Percentiles rank a stretch among this genome's conserved stretches.
Conservation (phyloP, 2,113 vertebrate species). For the Hypomesus transpacificus region DNA sequence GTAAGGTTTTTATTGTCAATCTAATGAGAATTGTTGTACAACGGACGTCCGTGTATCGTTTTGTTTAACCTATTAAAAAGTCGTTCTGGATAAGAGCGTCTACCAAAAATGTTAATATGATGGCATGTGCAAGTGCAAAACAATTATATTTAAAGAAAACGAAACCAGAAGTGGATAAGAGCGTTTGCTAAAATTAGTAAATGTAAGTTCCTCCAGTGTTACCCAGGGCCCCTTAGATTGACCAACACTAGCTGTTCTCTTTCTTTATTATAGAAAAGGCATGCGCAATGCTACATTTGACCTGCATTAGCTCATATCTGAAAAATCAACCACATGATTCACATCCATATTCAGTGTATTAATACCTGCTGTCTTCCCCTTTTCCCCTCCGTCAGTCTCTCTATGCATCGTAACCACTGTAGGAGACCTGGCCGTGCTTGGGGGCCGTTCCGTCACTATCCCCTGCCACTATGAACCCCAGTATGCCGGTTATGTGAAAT, state of each 20-base stretch:
- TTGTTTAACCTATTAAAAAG: constrained; percentile 1
- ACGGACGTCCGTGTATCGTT: too few relatives aligned
- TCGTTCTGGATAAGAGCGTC: too few relatives aligned
- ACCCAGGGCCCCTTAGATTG: too few relatives aligned
- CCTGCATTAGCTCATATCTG: too few relatives aligned
- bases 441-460: constrained; percentile 56
- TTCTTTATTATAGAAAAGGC: too few relatives aligned
- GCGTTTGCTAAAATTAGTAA: too few relatives aligned
- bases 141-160: constrained; percentile 18
- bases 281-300: too few relatives aligned
- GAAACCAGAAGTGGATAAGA: constrained; percentile 31
- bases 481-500: constrained; percentile 65
- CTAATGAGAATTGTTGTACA: too few relatives aligned
- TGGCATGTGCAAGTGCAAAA: background rate
- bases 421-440: constrained; percentile 46
- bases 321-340: background rate
- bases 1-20: too few relatives aligned
- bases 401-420: constrained; percentile 48
- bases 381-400: constrained; percentile 31
- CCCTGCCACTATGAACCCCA: constrained; percentile 68
- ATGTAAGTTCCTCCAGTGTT: background rate
- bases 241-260: too few relatives aligned
- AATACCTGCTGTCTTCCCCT: background rate
- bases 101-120: too few relatives aligned
- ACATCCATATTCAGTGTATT: background rate